Evolutionary conservation across 2,113 vertebrate species (phyloP), one percentile per base, ranked within the genome.

Genomic region (Gobius niger): DNA sequence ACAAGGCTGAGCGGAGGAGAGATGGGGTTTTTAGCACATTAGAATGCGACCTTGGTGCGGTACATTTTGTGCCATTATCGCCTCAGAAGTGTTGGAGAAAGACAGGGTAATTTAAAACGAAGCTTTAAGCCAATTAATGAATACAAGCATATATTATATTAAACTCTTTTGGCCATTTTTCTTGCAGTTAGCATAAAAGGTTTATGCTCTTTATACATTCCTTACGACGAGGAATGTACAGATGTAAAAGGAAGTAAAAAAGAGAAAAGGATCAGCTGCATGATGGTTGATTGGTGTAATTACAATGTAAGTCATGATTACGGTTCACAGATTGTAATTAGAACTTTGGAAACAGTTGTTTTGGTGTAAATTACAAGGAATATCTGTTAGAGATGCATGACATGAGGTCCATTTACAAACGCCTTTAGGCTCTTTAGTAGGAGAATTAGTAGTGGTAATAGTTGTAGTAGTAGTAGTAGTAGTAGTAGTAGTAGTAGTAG

Each of bases 271-370:
- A 14, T 40, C 12, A 46, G 44, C 10, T 12, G 16, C 10, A 13
- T 56, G 53, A 56, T 24, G 24, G 53, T 13, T 57, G 54, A 57
- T 57, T 57, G 54, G 12, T 7, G 52, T 54, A 57, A 57, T 57
- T 57, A 57, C 24, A 57, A 40, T 40, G 54, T 57, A 57, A 40
- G 13, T 12, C 19, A 14, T 57, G 54, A 57, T 57, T 57, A 24
- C 54, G 40, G 54, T 40, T 7, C 18, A 5, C 11, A 19, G 54
- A 19, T 11, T 57, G 24, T 57, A 57, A 57, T 57, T 40, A 57
- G 54, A 57, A 56, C 18, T 34, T 34, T 34, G 24, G 50, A 52
- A 15, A 52, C 50, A 8, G 50, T 11, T 57, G 54, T 57, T 57
- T 57, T 57, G 54, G 54, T 56, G 54, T 40, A 54, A 54, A 54